A percentile compares a stretch with the other conserved stretches of the same genome.
These are phyloP conservation scores for Patiria miniata DNA, from an alignment of 35 echinoderm and acorn worm genomes.

Conservation along the genomic window DNA sequence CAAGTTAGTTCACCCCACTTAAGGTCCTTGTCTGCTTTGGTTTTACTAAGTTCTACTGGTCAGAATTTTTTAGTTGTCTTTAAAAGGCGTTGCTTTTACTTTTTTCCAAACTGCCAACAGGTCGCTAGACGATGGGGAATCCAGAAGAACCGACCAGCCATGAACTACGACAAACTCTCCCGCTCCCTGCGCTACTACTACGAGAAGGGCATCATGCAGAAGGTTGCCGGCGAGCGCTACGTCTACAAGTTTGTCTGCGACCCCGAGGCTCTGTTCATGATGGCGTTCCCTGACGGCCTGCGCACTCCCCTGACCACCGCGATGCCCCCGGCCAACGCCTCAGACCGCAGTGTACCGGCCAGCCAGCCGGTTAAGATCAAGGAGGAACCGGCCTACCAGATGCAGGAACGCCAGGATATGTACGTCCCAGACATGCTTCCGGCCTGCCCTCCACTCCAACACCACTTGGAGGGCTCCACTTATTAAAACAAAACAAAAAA, in stretches of 20 bases:
- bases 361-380: constrained; percentile 49
- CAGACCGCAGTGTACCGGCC: constrained; percentile 68
- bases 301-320: constrained; percentile 47
- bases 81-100: neutral
- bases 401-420: constrained; percentile 42
- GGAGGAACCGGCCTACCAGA: neutral
- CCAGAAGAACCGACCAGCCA: constrained; percentile 98
- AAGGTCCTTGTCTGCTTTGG: too few relatives aligned
- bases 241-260: constrained; percentile 99
- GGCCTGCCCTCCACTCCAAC: constrained; percentile 51
- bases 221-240: constrained; percentile 95
- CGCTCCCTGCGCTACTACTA: constrained; percentile 95
- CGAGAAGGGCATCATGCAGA: constrained; percentile 99
- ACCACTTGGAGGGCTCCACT: constrained; percentile 42
- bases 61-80: too few relatives aligned
- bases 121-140: constrained; percentile 97
- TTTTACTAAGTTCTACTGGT: too few relatives aligned
- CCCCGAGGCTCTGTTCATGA: constrained; percentile 96
- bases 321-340: constrained; percentile 15
- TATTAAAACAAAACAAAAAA: constrained; percentile 31
- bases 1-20: too few relatives aligned
- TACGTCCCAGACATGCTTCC: constrained; percentile 58
- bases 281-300: constrained; percentile 90
- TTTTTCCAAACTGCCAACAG: neutral
- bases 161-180: constrained; percentile 99